Conservation (phyloP, 2,888 invertebrate species). For the Lissocephala sabroskyi region DNA sequence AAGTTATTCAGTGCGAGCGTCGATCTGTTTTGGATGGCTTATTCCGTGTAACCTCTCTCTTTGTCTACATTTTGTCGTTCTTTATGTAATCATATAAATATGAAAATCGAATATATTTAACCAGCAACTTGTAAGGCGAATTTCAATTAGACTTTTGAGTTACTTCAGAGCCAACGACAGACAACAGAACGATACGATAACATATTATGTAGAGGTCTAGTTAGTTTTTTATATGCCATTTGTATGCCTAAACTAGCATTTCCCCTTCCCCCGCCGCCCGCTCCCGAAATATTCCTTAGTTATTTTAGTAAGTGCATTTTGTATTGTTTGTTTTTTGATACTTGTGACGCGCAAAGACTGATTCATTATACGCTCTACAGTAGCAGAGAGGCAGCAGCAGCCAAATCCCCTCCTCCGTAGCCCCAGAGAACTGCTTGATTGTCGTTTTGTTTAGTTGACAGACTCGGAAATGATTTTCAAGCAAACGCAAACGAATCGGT, state of each 20-base stretch:
- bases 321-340: constrained; percentile 41
- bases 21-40: too few species aligned
- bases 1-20: too few species aligned
- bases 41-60: too few species aligned
- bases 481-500: too few species aligned
- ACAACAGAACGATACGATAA: not conserved
- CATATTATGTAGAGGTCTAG: constrained; percentile 24
- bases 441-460: too few species aligned
- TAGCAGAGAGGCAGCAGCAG: constrained; percentile 21
- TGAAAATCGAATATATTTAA: too few species aligned
- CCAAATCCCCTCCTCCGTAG: not conserved
- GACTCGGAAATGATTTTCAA: too few species aligned
- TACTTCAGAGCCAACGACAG: too few species aligned
- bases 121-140: not conserved
- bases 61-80: too few species aligned
- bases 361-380: constrained; percentile 48
- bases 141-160: too few species aligned
- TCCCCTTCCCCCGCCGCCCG: constrained; percentile 7
- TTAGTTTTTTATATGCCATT: constrained; percentile 44
- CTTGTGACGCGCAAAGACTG: constrained; percentile 63
- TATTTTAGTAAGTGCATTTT: constrained; percentile 23
- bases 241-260: constrained; percentile 23
- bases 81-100: too few species aligned
- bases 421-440: too few species aligned
- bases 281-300: constrained; percentile 15